Evolutionary conservation across 2,888 invertebrate species (phyloP).

Genomic region (Trissolcus brochymenae): DNA sequence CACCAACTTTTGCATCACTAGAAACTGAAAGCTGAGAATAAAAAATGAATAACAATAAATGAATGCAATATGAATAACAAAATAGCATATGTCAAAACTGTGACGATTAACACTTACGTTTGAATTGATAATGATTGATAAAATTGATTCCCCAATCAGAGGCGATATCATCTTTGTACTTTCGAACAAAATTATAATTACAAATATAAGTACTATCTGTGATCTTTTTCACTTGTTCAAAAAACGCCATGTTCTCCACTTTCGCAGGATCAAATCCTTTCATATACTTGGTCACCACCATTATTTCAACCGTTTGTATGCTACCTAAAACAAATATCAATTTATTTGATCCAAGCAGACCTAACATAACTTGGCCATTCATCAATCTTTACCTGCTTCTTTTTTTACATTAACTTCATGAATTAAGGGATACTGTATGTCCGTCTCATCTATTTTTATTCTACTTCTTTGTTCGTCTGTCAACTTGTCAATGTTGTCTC

Average conservation of each 20-base stretch:
- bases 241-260: neutral
- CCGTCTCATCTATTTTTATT: constrained; percentile 42
- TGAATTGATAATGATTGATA: constrained; percentile 74
- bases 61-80: no score
- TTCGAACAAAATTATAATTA: constrained; percentile 77
- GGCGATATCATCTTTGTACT: constrained; percentile 76
- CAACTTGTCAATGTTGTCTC: constrained; percentile 66
- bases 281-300: constrained; percentile 57
- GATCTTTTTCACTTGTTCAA: constrained; percentile 6
- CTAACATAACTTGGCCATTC: no score
- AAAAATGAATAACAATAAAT: no score
- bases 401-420: constrained; percentile 15
- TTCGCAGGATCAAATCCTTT: constrained; percentile 18
- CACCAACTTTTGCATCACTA: no score
- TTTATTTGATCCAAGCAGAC: no score
- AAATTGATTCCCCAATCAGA: constrained; percentile 77
- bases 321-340: constrained; percentile 25
- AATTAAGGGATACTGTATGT: neutral
- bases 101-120: no score
- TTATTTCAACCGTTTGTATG: constrained; percentile 46
- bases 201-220: constrained; percentile 60
- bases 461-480: constrained; percentile 58
- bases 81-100: no score
- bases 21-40: no score
- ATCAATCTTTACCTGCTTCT: constrained; percentile 17